Percentiles rank a stretch among this genome's conserved stretches.
These are phyloP conservation scores for Xerus rutilus DNA, from an alignment of 2,797 vertebrate genomes.

Conservation along the genomic window DNA sequence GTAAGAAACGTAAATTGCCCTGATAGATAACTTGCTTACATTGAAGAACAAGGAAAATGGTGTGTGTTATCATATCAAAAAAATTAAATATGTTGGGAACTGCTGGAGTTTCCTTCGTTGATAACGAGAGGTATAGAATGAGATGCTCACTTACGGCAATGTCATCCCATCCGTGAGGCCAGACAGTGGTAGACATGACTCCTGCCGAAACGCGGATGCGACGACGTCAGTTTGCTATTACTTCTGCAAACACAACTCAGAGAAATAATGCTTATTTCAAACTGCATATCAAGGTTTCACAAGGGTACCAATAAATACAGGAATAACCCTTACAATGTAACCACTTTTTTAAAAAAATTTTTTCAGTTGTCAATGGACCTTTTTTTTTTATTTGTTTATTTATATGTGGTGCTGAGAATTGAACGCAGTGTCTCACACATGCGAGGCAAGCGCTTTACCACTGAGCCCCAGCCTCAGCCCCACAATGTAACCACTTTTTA, in stretches of 20 bases:
- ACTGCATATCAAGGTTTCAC: neutral
- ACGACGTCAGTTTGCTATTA: slow-evolving; percentile 62
- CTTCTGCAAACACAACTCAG: slow-evolving; percentile 58
- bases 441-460: no score
- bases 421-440: no score
- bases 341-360: neutral
- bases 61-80: slow-evolving; percentile 38
- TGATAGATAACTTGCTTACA: slow-evolving; percentile 71
- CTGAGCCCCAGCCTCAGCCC: no score
- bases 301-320: slow-evolving; percentile 22
- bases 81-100: slow-evolving; percentile 56
- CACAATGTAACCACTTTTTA: neutral
- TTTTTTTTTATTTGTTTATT: no score
- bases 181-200: slow-evolving; percentile 38
- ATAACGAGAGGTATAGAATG: slow-evolving; percentile 61
- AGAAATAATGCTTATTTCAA: slow-evolving; percentile 48
- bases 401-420: no score
- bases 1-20: slow-evolving; percentile 66
- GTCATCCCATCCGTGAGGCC: slow-evolving; percentile 60
- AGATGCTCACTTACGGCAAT: slow-evolving; percentile 43
- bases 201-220: neutral
- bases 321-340: neutral
- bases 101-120: slow-evolving; percentile 47
- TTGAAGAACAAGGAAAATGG: slow-evolving; percentile 67
- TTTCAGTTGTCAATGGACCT: no score